Percentiles rank a stretch among this genome's conserved stretches.
Conservation (phyloP, 2,113 vertebrate genomes). For the Paratilapia polleni region DNA sequence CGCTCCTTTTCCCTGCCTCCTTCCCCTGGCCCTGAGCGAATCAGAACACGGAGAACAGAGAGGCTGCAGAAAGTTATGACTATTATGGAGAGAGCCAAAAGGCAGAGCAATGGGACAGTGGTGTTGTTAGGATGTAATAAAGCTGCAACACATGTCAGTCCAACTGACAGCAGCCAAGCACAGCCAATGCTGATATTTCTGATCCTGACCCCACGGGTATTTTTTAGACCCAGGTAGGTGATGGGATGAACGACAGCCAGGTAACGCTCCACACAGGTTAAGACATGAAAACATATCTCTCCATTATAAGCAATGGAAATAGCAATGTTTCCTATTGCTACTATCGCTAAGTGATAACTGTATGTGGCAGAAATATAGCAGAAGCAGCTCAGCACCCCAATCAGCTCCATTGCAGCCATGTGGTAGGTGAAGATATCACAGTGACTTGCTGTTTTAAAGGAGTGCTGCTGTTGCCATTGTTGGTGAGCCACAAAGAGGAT, state of each 20-base stretch:
- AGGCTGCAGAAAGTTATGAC: slow-evolving; percentile 16
- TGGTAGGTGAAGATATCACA: slow-evolving; percentile 1
- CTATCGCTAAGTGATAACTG: fast-evolving
- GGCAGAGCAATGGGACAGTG: fast-evolving
- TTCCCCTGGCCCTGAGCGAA: slow-evolving; percentile 27
- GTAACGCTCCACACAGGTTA: slow-evolving; percentile 26
- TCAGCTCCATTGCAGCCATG: not conserved
- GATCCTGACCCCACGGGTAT: no score
- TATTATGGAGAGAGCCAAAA: fast-evolving
- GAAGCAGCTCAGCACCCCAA: not conserved
- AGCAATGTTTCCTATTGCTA: fast-evolving
- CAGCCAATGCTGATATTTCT: slow-evolving; percentile 3
- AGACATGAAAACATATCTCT: not conserved
- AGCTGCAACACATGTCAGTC: not conserved
- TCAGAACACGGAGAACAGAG: slow-evolving; percentile 15
- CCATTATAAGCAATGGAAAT: fast-evolving
- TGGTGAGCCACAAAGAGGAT: no score
- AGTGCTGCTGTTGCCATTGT: no score
- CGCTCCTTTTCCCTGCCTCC: not conserved
- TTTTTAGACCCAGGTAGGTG: no score
- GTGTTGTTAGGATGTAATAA: fast-evolving
- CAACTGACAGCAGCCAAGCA: not conserved
- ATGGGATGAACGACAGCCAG: no score
- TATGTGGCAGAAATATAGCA: fast-evolving
- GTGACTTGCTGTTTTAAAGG: not conserved